Evolutionary conservation across 1,140 invertebrate species (phyloP), one percentile per base, ranked within the genome.

Genomic region (Pseudachorutes palmiensis): DNA sequence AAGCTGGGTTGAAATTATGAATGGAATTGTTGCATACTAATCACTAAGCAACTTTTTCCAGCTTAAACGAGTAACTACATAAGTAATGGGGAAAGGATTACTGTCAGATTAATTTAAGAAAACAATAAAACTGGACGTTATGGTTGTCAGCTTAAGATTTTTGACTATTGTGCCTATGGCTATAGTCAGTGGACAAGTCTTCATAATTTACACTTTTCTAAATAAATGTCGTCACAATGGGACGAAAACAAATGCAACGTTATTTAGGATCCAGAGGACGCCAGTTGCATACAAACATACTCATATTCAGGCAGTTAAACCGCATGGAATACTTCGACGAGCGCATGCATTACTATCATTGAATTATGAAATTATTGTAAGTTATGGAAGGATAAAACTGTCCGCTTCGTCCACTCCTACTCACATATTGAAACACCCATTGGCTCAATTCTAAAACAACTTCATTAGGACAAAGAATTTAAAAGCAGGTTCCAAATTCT

Each of bases 161-260:
- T 19, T 45, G 36, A 9, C 9, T 45, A 19, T 45, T 9, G 9
- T 45, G 36, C 36, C 12, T 14, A 19, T 55, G 51, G 24, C 24
- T 55, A 5, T 19, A 24, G 24, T 5, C 51, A 55, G 24, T 5
- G 51, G 51, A 14, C 5, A 41, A 41, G 36, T 5, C 5, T 41
- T 41, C 12, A 26, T 55, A 55, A 55, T 55, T 55, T 55, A 9
- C 24, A 14, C 51, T 55, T 55, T 55, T 55, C 14, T 5, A 55
- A 55, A 55, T 55, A 55, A 55, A 55, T 55, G 51, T 55, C 51
- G 24, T 55, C 51, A 55, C 51, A 55, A 55, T 16, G 51, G 24
- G 51, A 55, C 12, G 24, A 55, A 55, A 55, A 55, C 51, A 55
- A 55, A 55, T 55, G 9, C 51, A 3, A 3, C 24, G 51, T 55